phyloP scores from a whole-genome alignment of 2,113 vertebrate genomes.

The Oreochromis niloticus region DNA sequence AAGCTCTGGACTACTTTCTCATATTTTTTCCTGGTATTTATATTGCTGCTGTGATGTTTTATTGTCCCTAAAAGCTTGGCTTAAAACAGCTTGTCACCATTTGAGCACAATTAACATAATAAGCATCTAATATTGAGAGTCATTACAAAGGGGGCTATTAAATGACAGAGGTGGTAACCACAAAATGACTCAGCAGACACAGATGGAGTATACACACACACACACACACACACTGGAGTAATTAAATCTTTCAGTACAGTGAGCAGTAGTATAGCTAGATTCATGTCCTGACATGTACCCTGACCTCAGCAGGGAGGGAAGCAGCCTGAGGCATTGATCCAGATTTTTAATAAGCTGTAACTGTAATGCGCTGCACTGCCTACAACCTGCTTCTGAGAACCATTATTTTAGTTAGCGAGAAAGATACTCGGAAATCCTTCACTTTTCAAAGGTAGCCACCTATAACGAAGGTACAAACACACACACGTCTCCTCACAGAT shows the following conservation, averaged over 20 bases:
- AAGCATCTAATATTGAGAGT: slow-evolving; percentile 61
- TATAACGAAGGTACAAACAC: slow-evolving; percentile 13
- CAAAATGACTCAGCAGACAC: slow-evolving; percentile 58
- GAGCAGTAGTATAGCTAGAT: slow-evolving; percentile 1
- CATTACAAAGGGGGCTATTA: slow-evolving; percentile 55
- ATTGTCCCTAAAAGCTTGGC: slow-evolving; percentile 27
- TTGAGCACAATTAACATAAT: slow-evolving; percentile 69
- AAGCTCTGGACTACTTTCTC: neutral
- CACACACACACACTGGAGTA: neutral
- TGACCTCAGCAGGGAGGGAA: slow-evolving; percentile 32
- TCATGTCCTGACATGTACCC: slow-evolving; percentile 59
- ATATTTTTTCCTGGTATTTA: neutral
- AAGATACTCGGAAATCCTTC: neutral
- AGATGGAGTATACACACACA: neutral
- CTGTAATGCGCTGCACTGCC: slow-evolving; percentile 16
- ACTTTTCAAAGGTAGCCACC: neutral
- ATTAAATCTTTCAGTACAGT: slow-evolving; percentile 33
- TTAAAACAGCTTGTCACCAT: slow-evolving; percentile 40
- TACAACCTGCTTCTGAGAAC: slow-evolving; percentile 13
- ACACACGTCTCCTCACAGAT: neutral
- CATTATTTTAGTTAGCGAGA: neutral
- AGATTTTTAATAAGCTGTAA: slow-evolving; percentile 40
- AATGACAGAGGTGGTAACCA: slow-evolving; percentile 63
- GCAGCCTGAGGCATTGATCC: neutral
- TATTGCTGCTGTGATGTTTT: slow-evolving; percentile 24